Percentiles rank a stretch among this genome's conserved stretches.
Conservation (phyloP, 2,888 invertebrate genomes). For the Muschampia plurimacula region DNA sequence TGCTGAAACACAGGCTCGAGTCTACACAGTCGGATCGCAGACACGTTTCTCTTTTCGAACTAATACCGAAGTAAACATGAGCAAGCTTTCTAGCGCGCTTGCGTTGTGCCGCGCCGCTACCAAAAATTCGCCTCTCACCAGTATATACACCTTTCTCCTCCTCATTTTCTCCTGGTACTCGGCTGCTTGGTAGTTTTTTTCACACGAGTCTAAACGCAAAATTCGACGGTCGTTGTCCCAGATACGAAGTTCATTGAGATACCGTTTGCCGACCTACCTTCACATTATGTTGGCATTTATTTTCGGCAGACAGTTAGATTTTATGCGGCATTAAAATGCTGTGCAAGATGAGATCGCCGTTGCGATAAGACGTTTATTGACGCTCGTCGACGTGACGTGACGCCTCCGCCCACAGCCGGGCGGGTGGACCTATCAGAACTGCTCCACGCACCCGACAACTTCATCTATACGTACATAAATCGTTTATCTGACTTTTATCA, state of each 20-base stretch:
- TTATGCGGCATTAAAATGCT: constrained; percentile 77
- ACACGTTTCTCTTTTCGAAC: constrained; percentile 39
- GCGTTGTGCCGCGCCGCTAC: constrained; percentile 43
- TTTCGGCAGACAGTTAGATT: constrained; percentile 78
- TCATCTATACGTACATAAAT: background rate
- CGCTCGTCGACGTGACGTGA: constrained; percentile 28
- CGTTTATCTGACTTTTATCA: no score
- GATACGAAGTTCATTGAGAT: constrained; percentile 70
- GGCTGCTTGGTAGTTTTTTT: constrained; percentile 59
- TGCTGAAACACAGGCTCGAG: constrained; percentile 13
- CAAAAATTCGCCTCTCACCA: constrained; percentile 60
- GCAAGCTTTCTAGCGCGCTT: constrained; percentile 63
- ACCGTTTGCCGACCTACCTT: constrained; percentile 84
- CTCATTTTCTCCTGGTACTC: constrained; percentile 77
- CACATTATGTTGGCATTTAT: constrained; percentile 75
- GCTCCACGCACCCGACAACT: background rate
- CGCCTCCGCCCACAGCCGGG: constrained; percentile 6
- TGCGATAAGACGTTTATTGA: constrained; percentile 56
- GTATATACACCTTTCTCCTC: constrained; percentile 68
- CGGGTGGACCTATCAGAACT: constrained; percentile 2
- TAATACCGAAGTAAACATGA: constrained; percentile 55
- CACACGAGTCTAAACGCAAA: constrained; percentile 67
- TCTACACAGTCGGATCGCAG: background rate
- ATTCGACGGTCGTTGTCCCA: constrained; percentile 65
- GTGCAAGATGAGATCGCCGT: constrained; percentile 65